A percentile compares a stretch with the other conserved stretches of the same genome.
Conservation (phyloP, 2,888 invertebrate species). For the Drosophila macrospina region DNA sequence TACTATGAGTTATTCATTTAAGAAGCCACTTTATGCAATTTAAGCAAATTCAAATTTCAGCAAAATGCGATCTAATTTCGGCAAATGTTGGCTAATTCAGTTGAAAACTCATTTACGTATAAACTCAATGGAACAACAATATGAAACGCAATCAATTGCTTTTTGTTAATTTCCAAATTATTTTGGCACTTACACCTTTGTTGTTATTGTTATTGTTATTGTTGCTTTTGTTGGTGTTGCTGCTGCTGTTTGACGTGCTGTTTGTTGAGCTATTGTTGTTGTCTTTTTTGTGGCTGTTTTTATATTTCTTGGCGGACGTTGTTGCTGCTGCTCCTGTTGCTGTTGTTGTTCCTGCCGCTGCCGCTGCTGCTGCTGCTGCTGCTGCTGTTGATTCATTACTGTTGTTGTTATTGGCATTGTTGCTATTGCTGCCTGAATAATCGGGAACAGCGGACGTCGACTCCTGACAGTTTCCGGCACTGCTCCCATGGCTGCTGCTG, state of each 20-base stretch:
- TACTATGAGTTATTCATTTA: too few species aligned
- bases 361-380: slow-evolving; percentile 20
- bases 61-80: too few species aligned
- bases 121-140: too few species aligned
- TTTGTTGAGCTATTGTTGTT: slow-evolving; percentile 46
- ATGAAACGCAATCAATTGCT: not conserved
- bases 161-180: not conserved
- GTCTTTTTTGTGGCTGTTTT: slow-evolving; percentile 63
- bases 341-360: slow-evolving; percentile 21
- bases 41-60: too few species aligned
- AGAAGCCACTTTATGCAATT: too few species aligned
- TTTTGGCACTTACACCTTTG: slow-evolving; percentile 57
- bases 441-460: slow-evolving; percentile 35
- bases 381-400: slow-evolving; percentile 16
- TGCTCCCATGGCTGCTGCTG: slow-evolving; percentile 48
- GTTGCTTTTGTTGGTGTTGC: slow-evolving; percentile 42
- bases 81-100: too few species aligned
- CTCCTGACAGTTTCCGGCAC: slow-evolving; percentile 58
- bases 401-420: slow-evolving; percentile 33
- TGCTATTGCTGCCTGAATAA: slow-evolving; percentile 42
- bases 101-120: too few species aligned
- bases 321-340: slow-evolving; percentile 22
- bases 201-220: slow-evolving; percentile 55
- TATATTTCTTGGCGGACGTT: slow-evolving; percentile 52
- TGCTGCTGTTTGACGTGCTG: slow-evolving; percentile 40